A percentile compares a stretch with the other conserved stretches of the same genome.
phyloP scores from a whole-genome alignment of 1,140 invertebrate genomes.

The Pseudomyrmex dendroicus region DNA sequence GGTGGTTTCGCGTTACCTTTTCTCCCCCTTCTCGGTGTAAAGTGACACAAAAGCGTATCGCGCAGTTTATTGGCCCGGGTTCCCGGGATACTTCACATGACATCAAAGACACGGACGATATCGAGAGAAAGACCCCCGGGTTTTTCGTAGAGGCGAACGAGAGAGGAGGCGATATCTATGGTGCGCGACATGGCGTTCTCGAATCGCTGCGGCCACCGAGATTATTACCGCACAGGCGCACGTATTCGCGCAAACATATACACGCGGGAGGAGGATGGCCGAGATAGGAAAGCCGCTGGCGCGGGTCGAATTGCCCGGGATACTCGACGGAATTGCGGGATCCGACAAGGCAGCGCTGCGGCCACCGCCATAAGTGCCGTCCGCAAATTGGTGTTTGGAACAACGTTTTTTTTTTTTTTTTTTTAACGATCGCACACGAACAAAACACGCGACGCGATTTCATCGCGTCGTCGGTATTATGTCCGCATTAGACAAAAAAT shows the following conservation, averaged over 20 bases:
- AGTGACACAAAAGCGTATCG: conserved; percentile 23
- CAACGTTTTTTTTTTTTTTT: conserved; percentile 36
- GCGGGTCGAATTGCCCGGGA: conserved; percentile 32
- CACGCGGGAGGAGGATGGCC: not conserved
- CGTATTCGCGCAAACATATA: not conserved
- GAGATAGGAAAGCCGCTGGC: conserved; percentile 36
- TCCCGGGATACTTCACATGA: not conserved
- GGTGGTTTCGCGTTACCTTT: conserved; percentile 8
- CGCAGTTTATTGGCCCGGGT: conserved; percentile 5
- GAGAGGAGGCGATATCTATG: not conserved
- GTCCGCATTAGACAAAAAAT: conserved; percentile 1
- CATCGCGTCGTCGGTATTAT: conserved; percentile 15
- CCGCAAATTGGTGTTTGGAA: conserved; percentile 56
- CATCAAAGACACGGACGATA: conserved; percentile 21
- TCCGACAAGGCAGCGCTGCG: conserved; percentile 36
- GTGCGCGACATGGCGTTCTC: not conserved
- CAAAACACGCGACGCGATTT: conserved; percentile 32
- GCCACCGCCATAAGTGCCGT: conserved; percentile 45
- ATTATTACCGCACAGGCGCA: conserved; percentile 26
- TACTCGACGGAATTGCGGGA: conserved; percentile 49
- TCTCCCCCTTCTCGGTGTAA: no score
- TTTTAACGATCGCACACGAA: conserved; percentile 20
- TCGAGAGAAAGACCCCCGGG: not conserved
- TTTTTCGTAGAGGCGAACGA: conserved; percentile 22
- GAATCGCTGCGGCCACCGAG: conserved; percentile 30